Percentiles rank a stretch among this genome's conserved stretches.
Conservation (phyloP, 2,888 invertebrate species). For the Arge pagana region DNA sequence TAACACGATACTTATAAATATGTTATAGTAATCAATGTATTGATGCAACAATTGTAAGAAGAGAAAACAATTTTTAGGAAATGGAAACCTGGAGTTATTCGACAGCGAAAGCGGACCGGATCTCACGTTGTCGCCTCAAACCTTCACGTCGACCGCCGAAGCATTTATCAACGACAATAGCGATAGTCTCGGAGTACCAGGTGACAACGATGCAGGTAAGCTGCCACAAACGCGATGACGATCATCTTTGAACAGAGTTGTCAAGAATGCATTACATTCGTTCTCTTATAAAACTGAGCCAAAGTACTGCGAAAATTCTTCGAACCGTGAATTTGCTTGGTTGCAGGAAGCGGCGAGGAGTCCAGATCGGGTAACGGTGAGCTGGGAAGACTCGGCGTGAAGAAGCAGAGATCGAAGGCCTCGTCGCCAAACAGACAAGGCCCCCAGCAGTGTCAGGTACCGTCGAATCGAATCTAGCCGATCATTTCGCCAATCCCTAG, state of each 20-base stretch:
- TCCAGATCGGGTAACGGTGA: slow-evolving; percentile 59
- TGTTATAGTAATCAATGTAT: no score
- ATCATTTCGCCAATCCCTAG: slow-evolving; percentile 14
- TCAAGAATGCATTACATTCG: no score
- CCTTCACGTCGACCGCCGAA: slow-evolving; percentile 67
- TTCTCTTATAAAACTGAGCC: no score
- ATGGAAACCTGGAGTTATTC: slow-evolving; percentile 63
- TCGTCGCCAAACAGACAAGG: slow-evolving; percentile 89
- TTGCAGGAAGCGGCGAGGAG: slow-evolving; percentile 63
- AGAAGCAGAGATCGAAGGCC: slow-evolving; percentile 80
- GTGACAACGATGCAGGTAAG: slow-evolving; percentile 66
- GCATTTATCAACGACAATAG: slow-evolving; percentile 70
- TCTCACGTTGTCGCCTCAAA: slow-evolving; percentile 67
- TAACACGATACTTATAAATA: no score
- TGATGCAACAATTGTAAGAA: no score
- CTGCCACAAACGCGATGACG: no score
- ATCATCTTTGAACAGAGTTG: no score
- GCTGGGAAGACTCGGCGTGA: slow-evolving; percentile 64
- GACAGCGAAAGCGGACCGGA: slow-evolving; percentile 67
- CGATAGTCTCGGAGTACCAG: slow-evolving; percentile 66
- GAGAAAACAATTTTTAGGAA: no score
- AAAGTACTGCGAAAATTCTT: no score
- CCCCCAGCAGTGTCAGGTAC: slow-evolving; percentile 89
- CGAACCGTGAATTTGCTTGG: no score
- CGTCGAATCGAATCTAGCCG: no score